Evolutionary conservation across 1,140 invertebrate genomes (phyloP).

Genomic region (Drosophila nasuta): DNA sequence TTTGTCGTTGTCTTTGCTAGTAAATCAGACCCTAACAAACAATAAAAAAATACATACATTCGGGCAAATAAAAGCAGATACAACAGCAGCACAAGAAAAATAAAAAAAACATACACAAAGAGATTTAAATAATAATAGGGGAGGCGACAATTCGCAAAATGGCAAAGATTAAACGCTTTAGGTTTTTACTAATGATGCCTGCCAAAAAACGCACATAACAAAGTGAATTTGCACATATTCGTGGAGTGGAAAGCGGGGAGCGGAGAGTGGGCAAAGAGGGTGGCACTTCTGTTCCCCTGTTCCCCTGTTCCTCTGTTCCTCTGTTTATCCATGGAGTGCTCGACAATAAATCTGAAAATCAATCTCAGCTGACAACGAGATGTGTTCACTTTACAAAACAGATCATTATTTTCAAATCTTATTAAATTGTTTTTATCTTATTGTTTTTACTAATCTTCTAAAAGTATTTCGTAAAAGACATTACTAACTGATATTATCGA

Average conservation of each 20-base stretch:
- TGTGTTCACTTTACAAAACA: too few relatives aligned
- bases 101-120: slow-evolving; percentile 19
- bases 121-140: slow-evolving; percentile 35
- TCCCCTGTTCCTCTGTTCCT: too few relatives aligned
- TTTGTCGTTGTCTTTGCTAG: slow-evolving; percentile 33
- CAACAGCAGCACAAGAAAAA: background rate
- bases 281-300: too few relatives aligned
- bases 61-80: slow-evolving; percentile 20
- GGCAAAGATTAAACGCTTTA: slow-evolving; percentile 31
- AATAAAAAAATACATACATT: slow-evolving; percentile 42
- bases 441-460: too few relatives aligned
- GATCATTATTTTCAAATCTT: too few relatives aligned
- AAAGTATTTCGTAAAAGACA: too few relatives aligned
- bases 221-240: background rate
- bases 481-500: too few relatives aligned
- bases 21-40: slow-evolving; percentile 68
- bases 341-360: too few relatives aligned
- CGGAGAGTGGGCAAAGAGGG: background rate
- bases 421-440: too few relatives aligned
- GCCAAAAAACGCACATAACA: slow-evolving; percentile 13
- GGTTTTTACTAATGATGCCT: slow-evolving; percentile 24
- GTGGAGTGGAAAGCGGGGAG: background rate
- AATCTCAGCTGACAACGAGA: too few relatives aligned
- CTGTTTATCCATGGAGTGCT: too few relatives aligned
- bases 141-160: slow-evolving; percentile 25